Evolutionary conservation across 1,140 invertebrate genomes (phyloP).

Genomic region (Spodoptera litura): DNA sequence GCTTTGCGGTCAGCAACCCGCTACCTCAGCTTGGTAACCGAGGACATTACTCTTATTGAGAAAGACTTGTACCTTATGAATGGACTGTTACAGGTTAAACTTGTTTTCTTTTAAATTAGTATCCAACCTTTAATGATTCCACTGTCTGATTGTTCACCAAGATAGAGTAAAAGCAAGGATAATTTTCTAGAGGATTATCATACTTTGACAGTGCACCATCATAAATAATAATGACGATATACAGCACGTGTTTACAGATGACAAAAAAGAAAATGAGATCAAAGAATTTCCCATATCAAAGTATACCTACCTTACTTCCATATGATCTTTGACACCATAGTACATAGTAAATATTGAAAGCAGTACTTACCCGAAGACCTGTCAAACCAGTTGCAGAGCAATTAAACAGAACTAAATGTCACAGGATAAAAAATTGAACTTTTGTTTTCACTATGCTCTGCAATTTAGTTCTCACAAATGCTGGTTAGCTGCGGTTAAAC

Average conservation of each 20-base stretch:
- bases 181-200: too few relatives aligned
- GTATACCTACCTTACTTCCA: too few relatives aligned
- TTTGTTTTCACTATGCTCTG: conserved; percentile 5
- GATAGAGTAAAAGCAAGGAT: too few relatives aligned
- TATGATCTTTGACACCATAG: too few relatives aligned
- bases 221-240: too few relatives aligned
- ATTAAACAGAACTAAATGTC: neutral
- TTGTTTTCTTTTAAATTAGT: too few relatives aligned
- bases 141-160: too few relatives aligned
- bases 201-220: too few relatives aligned
- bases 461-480: neutral
- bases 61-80: neutral
- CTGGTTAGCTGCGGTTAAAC: neutral
- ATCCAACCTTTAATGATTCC: too few relatives aligned
- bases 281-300: too few relatives aligned
- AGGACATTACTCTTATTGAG: conserved; percentile 3
- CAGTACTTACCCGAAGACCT: neutral
- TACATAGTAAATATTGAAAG: neutral
- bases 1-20: conserved; percentile 19
- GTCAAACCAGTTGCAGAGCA: conserved; percentile 7
- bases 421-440: conserved; percentile 12
- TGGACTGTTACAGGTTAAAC: neutral
- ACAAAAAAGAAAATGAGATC: too few relatives aligned
- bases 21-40: conserved; percentile 4
- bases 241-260: too few relatives aligned